Base-by-base conservation (phyloP, 2,888 invertebrate species). In the Volucella bombylans region DNA sequence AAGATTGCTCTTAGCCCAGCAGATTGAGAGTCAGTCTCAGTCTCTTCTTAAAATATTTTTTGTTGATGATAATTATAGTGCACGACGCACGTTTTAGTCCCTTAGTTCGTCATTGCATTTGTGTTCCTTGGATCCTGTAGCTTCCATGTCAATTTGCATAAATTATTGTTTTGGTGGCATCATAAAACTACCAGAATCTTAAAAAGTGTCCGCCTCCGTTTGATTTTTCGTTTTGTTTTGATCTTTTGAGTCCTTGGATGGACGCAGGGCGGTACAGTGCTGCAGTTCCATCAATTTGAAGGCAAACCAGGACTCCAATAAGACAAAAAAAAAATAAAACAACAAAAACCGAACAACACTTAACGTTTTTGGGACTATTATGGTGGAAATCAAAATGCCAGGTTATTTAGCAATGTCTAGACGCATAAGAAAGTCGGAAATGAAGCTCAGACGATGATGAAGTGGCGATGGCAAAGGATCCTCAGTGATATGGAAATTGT, bases 161-260 rank as follows among this genome's bases (percentile, higher is more conserved):
- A 85, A 85, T 85, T 85, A 85, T 85, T 76, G 81, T 81, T 85
- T 85, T 85, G 85, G 85, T 85, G 85, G 85, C 85, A 85, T 85
- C 85, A 76, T 85, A 72, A 81, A 85, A 81, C 85, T 68, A 85
- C 81, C 72, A 77, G 76, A 77, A 76, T 80, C 71, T 39, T 18
- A 76, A 80, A 23, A 76, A 65, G 85, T 81, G 68, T 85, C 85
- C 85, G 85, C 85, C 85, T 81, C 71, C 64, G 31, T 31, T 31
- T 31, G 31, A 31, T 31, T 6, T 31, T 31, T 31, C 31, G 31
- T 31, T 31, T 31, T 31, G 71, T 62, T 71, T 65, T 39, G 67
- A 61, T 67, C 47, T 64, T 45, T 43, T 57, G 12, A 47, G 14
- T 41, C 50, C 4, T 11, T 23, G 23, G 59, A n/a, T 59, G 15